Conservation (phyloP, 2,888 invertebrate species). For the Campopleginae sp. region DNA sequence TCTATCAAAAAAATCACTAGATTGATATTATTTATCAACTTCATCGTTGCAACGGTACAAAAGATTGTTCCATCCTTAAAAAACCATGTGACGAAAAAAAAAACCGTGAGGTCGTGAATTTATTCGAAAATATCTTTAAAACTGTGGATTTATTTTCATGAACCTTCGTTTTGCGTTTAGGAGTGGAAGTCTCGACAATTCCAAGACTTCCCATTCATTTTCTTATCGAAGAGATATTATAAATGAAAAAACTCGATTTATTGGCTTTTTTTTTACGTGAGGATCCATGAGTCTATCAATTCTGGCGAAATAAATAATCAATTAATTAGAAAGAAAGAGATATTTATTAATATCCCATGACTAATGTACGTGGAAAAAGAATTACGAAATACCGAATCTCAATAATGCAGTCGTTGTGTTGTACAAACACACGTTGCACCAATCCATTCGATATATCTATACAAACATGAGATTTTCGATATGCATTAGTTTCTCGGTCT, state of each 20-base stretch:
- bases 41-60: too few relatives aligned
- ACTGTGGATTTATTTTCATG: too few relatives aligned
- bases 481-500: conserved; percentile 49
- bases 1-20: background rate
- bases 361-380: background rate
- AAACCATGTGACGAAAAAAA: too few relatives aligned
- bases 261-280: too few relatives aligned
- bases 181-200: too few relatives aligned
- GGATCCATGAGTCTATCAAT: background rate
- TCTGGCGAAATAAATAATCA: background rate
- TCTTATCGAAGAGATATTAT: too few relatives aligned
- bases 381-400: conserved; percentile 5
- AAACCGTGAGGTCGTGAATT: too few relatives aligned
- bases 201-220: too few relatives aligned
- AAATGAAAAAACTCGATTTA: too few relatives aligned
- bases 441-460: conserved; percentile 5
- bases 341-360: background rate
- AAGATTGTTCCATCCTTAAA: too few relatives aligned
- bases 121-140: too few relatives aligned
- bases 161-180: too few relatives aligned
- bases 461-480: conserved; percentile 15
- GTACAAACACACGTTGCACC: background rate
- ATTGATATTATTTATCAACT: background rate
- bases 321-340: background rate
- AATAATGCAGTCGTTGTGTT: conserved; percentile 3